Evolutionary conservation across 1,140 invertebrate species (phyloP), one percentile per base, ranked within the genome.

Genomic region (Procambarus clarkii): DNA sequence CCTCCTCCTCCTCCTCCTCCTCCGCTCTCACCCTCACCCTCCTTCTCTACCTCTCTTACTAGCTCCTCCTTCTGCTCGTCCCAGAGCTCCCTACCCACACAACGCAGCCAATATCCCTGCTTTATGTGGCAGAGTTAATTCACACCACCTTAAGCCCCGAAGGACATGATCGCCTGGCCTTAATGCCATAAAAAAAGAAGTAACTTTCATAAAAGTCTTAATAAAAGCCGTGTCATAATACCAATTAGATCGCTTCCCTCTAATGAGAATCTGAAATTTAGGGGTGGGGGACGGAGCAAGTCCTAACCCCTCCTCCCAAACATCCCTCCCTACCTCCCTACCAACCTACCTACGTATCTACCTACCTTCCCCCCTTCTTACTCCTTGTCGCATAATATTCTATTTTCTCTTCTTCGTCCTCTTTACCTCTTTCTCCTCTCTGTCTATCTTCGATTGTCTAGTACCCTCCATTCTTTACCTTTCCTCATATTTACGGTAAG

Each of bases 191-290:
- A 88, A 69, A 69, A 69, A 34, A 79, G 44, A 60, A 79, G 50
- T 54, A 24, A 86, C 77, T 64, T 81, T 88, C 54, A 88, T 88
- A 88, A 88, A 80, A 88, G 50, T n/a, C 86, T 88, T 80, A 88
- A 80, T 88, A 80, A 69, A 83, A 64, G 50, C 79, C 88, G 88
- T 90, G 88, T 90, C 81, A 83, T 90, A 90, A 90, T 77, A 80
- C 88, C 88, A 90, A 90, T 90, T 90, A 90, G 82, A 77, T 83
- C 81, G 69, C 58, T 44, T 34, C 48, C 50, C 60, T 87, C 50
- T 82, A 90, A 82, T 90, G 81, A 90, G 88, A 46, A 78, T 64
- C 54, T 88, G 86, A 80, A 88, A 88, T 88, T 64, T 80, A 88
- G 86, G 58, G 64, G 58, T 11, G 46, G 83, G 45, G 83, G 21